Evolutionary conservation across 2,888 invertebrate genomes (phyloP).

Genomic region (Acleris laterana): DNA sequence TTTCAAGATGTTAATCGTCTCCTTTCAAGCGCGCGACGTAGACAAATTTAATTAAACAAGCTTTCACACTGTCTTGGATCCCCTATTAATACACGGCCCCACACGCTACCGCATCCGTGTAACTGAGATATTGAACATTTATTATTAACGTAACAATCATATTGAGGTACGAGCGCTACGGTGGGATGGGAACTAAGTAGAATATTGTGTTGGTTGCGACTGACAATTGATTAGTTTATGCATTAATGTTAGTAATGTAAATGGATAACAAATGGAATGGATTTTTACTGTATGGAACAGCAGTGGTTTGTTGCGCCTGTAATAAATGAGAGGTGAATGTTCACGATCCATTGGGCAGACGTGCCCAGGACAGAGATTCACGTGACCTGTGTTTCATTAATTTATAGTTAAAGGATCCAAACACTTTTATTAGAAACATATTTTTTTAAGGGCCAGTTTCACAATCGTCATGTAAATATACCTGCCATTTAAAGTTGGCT

Average conservation of each 20-base stretch:
- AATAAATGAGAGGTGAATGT: slow-evolving; percentile 55
- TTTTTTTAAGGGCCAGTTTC: too few relatives aligned
- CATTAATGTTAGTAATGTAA: too few relatives aligned
- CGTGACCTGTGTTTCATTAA: slow-evolving; percentile 50
- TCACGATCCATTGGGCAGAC: slow-evolving; percentile 67
- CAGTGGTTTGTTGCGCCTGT: slow-evolving; percentile 42
- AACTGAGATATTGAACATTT: slow-evolving; percentile 34
- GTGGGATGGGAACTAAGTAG: not conserved
- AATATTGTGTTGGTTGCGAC: too few relatives aligned
- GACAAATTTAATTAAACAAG: slow-evolving; percentile 76
- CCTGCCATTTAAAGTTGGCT: too few relatives aligned
- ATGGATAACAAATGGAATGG: not conserved
- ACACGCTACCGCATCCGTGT: slow-evolving; percentile 47
- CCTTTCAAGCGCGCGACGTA: slow-evolving; percentile 68
- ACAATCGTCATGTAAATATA: too few relatives aligned
- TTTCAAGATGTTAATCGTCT: slow-evolving; percentile 69
- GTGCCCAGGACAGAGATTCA: slow-evolving; percentile 71
- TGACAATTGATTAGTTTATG: too few relatives aligned
- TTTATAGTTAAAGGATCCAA: too few relatives aligned
- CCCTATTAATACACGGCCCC: slow-evolving; percentile 63
- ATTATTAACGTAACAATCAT: slow-evolving; percentile 12
- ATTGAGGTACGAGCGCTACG: slow-evolving; percentile 7
- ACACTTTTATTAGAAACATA: too few relatives aligned
- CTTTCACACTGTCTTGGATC: slow-evolving; percentile 62
- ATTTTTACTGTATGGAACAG: not conserved